A percentile compares a stretch with the other conserved stretches of the same genome.
Conservation (phyloP, 1,140 invertebrate species). For the Drosophila fuyamai region DNA sequence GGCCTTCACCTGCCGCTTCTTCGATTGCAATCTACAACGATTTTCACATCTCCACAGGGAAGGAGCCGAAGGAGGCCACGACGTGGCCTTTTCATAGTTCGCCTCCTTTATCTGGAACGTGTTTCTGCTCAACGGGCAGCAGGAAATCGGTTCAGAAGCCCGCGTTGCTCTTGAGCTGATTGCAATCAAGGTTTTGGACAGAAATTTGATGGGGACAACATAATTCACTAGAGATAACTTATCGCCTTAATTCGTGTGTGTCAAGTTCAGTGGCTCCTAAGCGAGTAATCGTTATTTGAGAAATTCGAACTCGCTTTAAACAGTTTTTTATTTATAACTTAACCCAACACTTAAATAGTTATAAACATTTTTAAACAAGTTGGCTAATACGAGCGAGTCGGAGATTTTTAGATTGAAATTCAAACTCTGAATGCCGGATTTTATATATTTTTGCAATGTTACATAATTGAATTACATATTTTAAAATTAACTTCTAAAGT, state of each 20-base stretch:
- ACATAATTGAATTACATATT: too few relatives aligned
- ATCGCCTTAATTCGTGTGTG: constrained; percentile 30
- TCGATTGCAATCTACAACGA: constrained; percentile 69
- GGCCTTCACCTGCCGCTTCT: constrained; percentile 58
- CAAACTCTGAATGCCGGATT: too few relatives aligned
- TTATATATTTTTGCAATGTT: too few relatives aligned
- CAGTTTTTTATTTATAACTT: too few relatives aligned
- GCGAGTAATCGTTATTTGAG: constrained; percentile 5
- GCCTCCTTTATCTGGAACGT: constrained; percentile 57
- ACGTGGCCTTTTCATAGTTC: not conserved
- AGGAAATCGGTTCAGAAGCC: constrained; percentile 50
- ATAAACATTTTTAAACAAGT: too few relatives aligned
- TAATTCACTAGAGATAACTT: constrained; percentile 65
- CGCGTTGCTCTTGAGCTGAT: constrained; percentile 18
- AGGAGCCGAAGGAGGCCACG: constrained; percentile 15
- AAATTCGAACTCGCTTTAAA: not conserved
- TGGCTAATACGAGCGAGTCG: too few relatives aligned
- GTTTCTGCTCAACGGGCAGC: constrained; percentile 37
- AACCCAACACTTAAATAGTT: too few relatives aligned
- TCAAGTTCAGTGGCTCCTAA: constrained; percentile 23
- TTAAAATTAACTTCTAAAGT: too few relatives aligned
- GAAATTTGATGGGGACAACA: constrained; percentile 70
- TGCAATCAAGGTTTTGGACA: constrained; percentile 44
- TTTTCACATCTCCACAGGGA: constrained; percentile 60
- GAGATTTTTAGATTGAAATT: too few relatives aligned